Percentiles rank a stretch among this genome's conserved stretches.
Conservation (phyloP, 2,888 invertebrate species). For the Sphinx pinastri region DNA sequence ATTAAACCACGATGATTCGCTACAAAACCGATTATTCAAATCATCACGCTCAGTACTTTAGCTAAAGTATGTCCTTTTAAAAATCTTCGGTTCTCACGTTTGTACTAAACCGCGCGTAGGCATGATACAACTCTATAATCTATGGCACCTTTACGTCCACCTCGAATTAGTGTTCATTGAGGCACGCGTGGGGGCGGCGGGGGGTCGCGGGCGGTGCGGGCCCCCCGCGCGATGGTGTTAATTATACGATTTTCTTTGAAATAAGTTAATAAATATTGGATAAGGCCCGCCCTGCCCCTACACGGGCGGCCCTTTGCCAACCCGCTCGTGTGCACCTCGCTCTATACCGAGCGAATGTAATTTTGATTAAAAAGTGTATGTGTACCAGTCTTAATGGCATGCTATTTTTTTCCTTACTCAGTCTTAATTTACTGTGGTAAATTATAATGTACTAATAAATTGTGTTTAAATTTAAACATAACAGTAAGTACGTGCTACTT, state of each 20-base stretch:
- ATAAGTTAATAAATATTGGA: constrained; percentile 84
- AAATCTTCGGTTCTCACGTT: no score
- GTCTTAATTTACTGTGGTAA: no score
- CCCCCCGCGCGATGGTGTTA: constrained; percentile 61
- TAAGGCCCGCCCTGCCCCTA: constrained; percentile 74
- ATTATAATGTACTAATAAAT: no score
- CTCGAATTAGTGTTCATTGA: constrained; percentile 32
- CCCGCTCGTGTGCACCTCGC: constrained; percentile 18
- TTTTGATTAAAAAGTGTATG: constrained; percentile 19
- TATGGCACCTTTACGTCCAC: constrained; percentile 42
- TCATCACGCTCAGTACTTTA: no score
- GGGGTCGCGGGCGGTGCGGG: constrained; percentile 33
- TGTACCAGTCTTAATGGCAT: constrained; percentile 17
- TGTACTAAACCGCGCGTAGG: background rate
- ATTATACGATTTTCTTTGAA: constrained; percentile 84
- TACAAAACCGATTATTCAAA: no score
- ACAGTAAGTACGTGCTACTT: no score
- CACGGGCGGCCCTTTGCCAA: constrained; percentile 44
- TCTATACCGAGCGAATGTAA: constrained; percentile 14
- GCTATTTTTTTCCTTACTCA: background rate
- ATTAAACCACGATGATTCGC: no score
- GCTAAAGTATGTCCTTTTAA: no score
- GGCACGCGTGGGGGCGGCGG: constrained; percentile 53
- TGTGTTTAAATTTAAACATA: no score
- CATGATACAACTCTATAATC: constrained; percentile 33